Conservation (phyloP, 2,797 vertebrate species). For the Ctenopoma kingsleyae region DNA sequence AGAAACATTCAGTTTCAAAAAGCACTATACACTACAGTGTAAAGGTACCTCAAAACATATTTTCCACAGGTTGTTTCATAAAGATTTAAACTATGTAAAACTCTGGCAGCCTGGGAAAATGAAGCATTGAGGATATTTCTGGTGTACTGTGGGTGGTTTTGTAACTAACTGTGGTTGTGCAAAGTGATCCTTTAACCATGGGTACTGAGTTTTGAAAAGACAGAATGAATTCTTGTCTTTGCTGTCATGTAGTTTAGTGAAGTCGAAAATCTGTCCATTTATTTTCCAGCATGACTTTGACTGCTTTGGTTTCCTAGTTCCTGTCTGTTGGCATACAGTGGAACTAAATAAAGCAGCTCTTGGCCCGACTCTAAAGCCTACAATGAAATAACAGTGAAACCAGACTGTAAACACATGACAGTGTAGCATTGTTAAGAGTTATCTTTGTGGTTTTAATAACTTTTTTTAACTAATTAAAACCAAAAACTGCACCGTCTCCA, state of each 20-base stretch:
- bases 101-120: neutral
- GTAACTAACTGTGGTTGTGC: constrained; percentile 6
- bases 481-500: constrained; percentile 33
- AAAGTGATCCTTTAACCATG: constrained; percentile 11
- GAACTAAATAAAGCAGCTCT: constrained; percentile 12
- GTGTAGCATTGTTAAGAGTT: neutral
- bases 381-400: constrained; percentile 8
- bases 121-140: constrained; percentile 10
- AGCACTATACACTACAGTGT: too few relatives aligned
- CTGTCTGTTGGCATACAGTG: constrained; percentile 4
- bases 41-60: neutral
- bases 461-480: constrained; percentile 54
- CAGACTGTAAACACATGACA: constrained; percentile 25
- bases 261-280: neutral
- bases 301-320: constrained; percentile 6
- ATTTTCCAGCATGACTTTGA: neutral
- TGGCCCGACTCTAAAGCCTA: constrained; percentile 5
- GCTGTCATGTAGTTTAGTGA: neutral
- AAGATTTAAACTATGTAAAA: too few relatives aligned
- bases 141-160: constrained; percentile 5
- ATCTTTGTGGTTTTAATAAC: constrained; percentile 49
- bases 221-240: constrained; percentile 16
- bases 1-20: too few relatives aligned
- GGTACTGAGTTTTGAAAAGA: constrained; percentile 10
- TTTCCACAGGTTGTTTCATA: too few relatives aligned